phyloP scores from a whole-genome alignment of 2,888 invertebrate genomes.

The Torymus auratus region DNA sequence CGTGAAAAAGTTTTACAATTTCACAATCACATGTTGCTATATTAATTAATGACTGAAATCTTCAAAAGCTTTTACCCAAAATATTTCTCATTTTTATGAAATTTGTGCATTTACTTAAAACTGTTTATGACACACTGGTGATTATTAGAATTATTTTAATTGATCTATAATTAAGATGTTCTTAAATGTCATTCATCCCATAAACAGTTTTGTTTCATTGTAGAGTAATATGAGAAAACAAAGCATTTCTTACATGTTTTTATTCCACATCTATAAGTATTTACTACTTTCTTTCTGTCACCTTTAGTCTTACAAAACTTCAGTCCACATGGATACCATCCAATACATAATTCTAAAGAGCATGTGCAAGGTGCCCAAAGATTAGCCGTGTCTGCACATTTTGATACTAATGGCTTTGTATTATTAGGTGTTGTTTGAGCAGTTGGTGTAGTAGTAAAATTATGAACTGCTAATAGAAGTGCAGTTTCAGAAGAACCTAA shows the following conservation, averaged over 20 bases:
- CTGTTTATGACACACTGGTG: constrained; percentile 31
- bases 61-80: constrained; percentile 35
- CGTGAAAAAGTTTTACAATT: constrained; percentile 33
- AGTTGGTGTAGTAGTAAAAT: constrained; percentile 81
- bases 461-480: constrained; percentile 84
- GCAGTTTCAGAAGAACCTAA: constrained; percentile 85
- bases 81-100: constrained; percentile 31
- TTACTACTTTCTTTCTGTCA: constrained; percentile 81
- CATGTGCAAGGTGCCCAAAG: constrained; percentile 88
- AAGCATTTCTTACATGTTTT: constrained; percentile 95
- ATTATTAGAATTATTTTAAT: constrained; percentile 18
- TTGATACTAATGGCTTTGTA: constrained; percentile 69
- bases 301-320: constrained; percentile 94
- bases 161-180: constrained; percentile 55
- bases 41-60: constrained; percentile 32
- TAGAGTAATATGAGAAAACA: constrained; percentile 90
- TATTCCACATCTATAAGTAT: constrained; percentile 93
- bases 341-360: constrained; percentile 91
- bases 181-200: constrained; percentile 85
- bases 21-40: constrained; percentile 28
- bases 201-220: constrained; percentile 88
- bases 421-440: constrained; percentile 69
- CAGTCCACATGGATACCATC: constrained; percentile 97
- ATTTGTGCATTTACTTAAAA: constrained; percentile 27
- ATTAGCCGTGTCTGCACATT: constrained; percentile 84